Evolutionary conservation across 2,797 vertebrate species (phyloP), one percentile per base, ranked within the genome.

Genomic region (Takifugu ocellatus): DNA sequence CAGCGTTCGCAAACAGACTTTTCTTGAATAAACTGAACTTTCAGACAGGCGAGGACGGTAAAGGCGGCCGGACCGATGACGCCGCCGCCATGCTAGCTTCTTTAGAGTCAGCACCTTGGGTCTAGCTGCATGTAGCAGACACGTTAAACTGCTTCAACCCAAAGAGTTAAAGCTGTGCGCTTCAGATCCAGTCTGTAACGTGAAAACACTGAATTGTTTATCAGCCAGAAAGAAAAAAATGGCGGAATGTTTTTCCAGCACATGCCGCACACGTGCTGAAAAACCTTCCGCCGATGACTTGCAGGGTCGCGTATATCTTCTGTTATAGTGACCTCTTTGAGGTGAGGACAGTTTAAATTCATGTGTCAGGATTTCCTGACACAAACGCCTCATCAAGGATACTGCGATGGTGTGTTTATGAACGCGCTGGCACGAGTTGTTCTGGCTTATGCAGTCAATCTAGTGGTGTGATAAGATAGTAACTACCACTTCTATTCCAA

Each of bases 381-480:
- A 65, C 11, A 6, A 12, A 14, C 12, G 14, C 3, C 36, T 39
- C 36, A 14, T 14, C 12, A 39, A 39, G 21, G 21, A 21, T 21
- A 21, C 21, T 21, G 21, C 21, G 21, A 21, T 21, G 21, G 21
- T 21, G 21, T 21, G 21, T 21, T 21, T 5, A 39, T 14, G 36
- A 14, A 39, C 11, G 36, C 10, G 6, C 33, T 10, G 33, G 33
- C 33, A 29, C 27, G 27, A 1, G 51, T 31, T n/a, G 6, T 15
- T 44, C 43, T 6, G 15, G 43, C 15, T 6, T 5, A 8, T 17
- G 15, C 10, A 1, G 36, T 39, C 11, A 51, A 68, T 39, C 56
- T 56, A 14, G 63, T 59, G 49, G 8, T 63, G 61, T 78, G 83
- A 84, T 86, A 79, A 85, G 62, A 81, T 63, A 66, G 61, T 4